A percentile compares a stretch with the other conserved stretches of the same genome.
Evolutionary conservation across 1,140 invertebrate genomes (phyloP).

Genomic region (Laupala kohalensis): DNA sequence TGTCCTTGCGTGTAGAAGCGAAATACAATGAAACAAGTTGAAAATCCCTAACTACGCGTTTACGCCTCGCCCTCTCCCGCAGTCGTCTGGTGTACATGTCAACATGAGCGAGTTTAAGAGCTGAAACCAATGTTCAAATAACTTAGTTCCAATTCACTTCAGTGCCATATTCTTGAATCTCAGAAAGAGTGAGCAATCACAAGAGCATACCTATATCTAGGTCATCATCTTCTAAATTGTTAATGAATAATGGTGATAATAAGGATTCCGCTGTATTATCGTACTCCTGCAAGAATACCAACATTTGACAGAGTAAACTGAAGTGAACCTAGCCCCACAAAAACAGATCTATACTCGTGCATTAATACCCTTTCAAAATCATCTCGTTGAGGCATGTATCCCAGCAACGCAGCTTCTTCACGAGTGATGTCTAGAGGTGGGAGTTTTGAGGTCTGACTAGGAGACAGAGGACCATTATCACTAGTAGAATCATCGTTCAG

Average conservation of each 20-base stretch:
- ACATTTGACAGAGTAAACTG: too few relatives aligned
- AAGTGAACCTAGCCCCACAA: too few relatives aligned
- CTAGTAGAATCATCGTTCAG: constrained; percentile 57
- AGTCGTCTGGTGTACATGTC: constrained; percentile 80
- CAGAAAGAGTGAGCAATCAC: background rate
- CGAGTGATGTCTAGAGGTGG: constrained; percentile 63
- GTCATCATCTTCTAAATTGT: constrained; percentile 72
- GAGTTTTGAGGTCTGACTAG: constrained; percentile 51
- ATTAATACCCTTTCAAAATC: constrained; percentile 76
- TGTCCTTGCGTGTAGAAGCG: constrained; percentile 33
- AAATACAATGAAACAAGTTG: constrained; percentile 74
- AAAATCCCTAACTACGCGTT: constrained; percentile 75
- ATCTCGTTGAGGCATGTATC: constrained; percentile 91
- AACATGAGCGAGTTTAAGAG: constrained; percentile 62
- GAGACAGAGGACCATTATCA: constrained; percentile 70
- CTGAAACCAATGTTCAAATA: constrained; percentile 23
- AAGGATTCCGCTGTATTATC: constrained; percentile 84
- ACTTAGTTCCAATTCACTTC: background rate
- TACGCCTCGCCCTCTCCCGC: constrained; percentile 71
- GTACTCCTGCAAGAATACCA: constrained; percentile 52
- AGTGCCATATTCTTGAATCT: background rate
- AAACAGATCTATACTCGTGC: too few relatives aligned
- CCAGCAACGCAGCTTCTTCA: constrained; percentile 71
- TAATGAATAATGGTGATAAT: constrained; percentile 65
- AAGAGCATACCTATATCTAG: constrained; percentile 55